These are phyloP conservation scores for Enteromius fasciolatus DNA, from an alignment of 2,797 vertebrate genomes.

Conservation along the genomic window DNA sequence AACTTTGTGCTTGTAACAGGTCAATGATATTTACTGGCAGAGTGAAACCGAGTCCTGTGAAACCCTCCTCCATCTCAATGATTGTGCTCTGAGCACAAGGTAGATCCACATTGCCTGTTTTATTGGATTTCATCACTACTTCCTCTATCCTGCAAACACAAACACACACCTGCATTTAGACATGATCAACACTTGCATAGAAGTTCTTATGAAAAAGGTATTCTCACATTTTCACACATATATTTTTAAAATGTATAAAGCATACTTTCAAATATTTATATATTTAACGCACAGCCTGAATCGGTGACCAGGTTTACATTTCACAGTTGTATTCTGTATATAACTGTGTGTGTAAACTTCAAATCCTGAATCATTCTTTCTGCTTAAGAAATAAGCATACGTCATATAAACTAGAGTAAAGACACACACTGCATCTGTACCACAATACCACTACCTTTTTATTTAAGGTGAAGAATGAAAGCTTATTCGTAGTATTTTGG, in stretches of 20 bases:
- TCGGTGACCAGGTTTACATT: background rate
- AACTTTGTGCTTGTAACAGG: background rate
- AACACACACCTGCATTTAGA: background rate
- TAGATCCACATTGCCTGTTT: slow-evolving; percentile 11
- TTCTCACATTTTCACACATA: background rate
- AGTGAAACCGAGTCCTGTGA: slow-evolving; percentile 58
- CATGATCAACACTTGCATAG: background rate
- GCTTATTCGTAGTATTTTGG: background rate
- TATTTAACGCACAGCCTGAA: background rate
- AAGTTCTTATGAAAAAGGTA: background rate
- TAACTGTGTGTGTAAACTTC: no score
- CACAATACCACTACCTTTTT: slow-evolving; percentile 5
- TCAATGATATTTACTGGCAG: slow-evolving; percentile 64
- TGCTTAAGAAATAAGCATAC: background rate
- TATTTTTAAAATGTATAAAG: background rate
- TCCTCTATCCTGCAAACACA: slow-evolving; percentile 56
- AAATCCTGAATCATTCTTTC: background rate
- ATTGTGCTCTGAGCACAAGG: slow-evolving; percentile 61
- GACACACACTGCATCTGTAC: no score
- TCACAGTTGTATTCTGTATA: no score
- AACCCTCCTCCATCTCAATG: slow-evolving; percentile 64
- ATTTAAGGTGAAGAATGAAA: background rate
- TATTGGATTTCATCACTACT: slow-evolving; percentile 27
- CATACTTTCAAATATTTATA: background rate
- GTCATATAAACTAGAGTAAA: background rate